These are phyloP conservation scores for Limnodromus scolopaceus DNA, from an alignment of 2,797 vertebrate species.

Conservation along the genomic window DNA sequence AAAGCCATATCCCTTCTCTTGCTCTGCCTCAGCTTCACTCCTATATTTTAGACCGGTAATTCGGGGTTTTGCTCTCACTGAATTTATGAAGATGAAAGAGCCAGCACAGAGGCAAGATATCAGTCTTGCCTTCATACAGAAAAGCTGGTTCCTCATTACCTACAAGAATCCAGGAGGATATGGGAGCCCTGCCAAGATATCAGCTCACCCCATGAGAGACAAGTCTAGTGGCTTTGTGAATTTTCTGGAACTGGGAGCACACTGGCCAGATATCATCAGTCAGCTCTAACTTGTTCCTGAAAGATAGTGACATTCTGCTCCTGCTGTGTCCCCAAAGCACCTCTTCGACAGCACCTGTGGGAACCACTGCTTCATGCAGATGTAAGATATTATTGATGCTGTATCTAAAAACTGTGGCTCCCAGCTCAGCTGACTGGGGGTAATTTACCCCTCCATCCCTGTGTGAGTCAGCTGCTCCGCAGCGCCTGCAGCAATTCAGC, in stretches of 20 bases:
- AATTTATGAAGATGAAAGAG: not conserved
- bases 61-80: not conserved
- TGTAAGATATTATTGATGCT: not conserved
- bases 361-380: not conserved
- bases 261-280: not conserved
- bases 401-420: not conserved
- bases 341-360: not conserved
- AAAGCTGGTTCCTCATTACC: not conserved
- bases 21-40: not conserved
- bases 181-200: not conserved
- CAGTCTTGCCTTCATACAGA: not conserved
- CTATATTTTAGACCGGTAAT: not conserved
- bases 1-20: not conserved
- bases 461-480: not conserved
- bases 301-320: not conserved
- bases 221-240: not conserved
- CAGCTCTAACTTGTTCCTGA: not conserved
- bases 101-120: not conserved
- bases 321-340: not conserved
- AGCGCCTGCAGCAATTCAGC: not conserved
- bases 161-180: not conserved
- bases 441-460: not conserved
- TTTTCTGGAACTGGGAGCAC: not conserved
- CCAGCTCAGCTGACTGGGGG: not conserved
- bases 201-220: not conserved